Evolutionary conservation across 2,888 invertebrate genomes (phyloP).

Genomic region (Platycnemis pennipes): DNA sequence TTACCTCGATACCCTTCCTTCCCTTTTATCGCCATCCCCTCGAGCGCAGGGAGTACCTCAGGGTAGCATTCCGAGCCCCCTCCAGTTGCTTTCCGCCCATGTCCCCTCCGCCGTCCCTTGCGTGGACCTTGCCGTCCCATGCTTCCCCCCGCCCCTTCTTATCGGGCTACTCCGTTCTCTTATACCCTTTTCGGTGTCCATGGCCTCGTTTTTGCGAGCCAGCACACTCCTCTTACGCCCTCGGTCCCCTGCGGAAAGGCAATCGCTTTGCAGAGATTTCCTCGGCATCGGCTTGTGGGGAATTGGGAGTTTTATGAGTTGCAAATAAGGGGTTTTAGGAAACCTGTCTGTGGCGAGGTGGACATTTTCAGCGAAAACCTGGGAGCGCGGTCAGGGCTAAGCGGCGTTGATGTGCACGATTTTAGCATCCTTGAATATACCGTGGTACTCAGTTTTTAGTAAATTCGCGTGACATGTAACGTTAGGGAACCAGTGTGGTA

Average conservation of each 20-base stretch:
- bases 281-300: constrained; percentile 38
- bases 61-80: not conserved
- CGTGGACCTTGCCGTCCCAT: not conserved
- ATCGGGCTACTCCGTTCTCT: constrained; percentile 49
- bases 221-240: not conserved
- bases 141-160: constrained; percentile 7
- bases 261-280: constrained; percentile 47
- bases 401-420: not conserved
- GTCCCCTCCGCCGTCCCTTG: not conserved
- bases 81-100: not conserved
- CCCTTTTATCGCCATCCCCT: constrained; percentile 17
- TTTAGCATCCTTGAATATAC: not conserved
- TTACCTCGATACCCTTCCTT: constrained; percentile 9
- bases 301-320: not conserved
- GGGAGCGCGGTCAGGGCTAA: not conserved
- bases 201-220: constrained; percentile 52
- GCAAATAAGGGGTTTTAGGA: not conserved
- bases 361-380: not conserved
- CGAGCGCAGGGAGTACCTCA: not conserved
- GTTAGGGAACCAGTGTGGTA: not conserved
- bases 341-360: not conserved
- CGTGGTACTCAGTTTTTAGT: not conserved
- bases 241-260: not conserved
- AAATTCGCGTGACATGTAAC: not conserved
- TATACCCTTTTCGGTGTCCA: constrained; percentile 52